A percentile compares a stretch with the other conserved stretches of the same genome.
These are phyloP conservation scores for Hydrocynus forskahlii DNA, from an alignment of 2,797 vertebrate species.

Conservation along the genomic window DNA sequence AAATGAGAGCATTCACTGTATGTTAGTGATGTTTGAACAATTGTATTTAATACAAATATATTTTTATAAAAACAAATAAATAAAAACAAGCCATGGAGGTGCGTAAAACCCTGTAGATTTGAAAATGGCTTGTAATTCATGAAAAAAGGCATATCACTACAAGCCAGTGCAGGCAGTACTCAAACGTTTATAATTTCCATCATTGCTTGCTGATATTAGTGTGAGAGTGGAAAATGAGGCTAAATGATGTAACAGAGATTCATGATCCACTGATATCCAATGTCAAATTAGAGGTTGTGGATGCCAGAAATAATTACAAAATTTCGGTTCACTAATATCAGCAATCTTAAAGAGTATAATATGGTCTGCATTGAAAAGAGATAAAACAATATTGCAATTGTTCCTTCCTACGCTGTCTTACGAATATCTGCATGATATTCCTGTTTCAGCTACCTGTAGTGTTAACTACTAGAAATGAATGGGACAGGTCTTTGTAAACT, in stretches of 20 bases:
- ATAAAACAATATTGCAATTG: constrained; percentile 26
- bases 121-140: constrained; percentile 35
- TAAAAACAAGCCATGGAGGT: constrained; percentile 37
- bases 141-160: constrained; percentile 73
- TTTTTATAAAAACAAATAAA: constrained; percentile 45
- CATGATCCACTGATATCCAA: constrained; percentile 1
- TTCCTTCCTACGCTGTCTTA: background rate
- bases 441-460: constrained; percentile 38
- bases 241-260: background rate
- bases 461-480: constrained; percentile 24
- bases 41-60: constrained; percentile 36
- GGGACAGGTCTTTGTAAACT: constrained; percentile 41
- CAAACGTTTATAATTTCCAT: background rate
- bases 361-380: constrained; percentile 31
- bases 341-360: constrained; percentile 26
- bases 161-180: constrained; percentile 42
- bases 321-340: constrained; percentile 17
- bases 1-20: constrained; percentile 1
- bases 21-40: constrained; percentile 19
- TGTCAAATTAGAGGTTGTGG: constrained; percentile 17
- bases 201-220: constrained; percentile 3
- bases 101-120: constrained; percentile 42
- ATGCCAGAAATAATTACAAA: constrained; percentile 12
- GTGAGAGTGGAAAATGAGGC: constrained; percentile 24
- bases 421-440: constrained; percentile 16